Conservation (phyloP, 2,113 vertebrate genomes). For the Rutilus rutilus region DNA sequence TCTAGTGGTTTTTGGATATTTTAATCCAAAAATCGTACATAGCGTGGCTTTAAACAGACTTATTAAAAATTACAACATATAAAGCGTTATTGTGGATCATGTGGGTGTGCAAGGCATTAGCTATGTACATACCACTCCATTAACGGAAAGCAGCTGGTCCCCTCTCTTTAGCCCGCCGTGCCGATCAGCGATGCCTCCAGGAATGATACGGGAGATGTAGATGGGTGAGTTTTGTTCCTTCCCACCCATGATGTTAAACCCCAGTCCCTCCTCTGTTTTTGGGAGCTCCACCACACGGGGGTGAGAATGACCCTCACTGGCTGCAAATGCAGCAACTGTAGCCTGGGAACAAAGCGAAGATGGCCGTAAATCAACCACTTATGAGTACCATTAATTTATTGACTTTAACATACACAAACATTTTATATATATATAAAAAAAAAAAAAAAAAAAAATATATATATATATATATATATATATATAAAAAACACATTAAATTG, state of each 20-base stretch:
- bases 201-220: slow-evolving; percentile 97
- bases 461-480: too few relatives aligned
- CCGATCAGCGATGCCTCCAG: slow-evolving; percentile 93
- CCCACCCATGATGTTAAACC: slow-evolving; percentile 99
- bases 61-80: too few relatives aligned
- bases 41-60: too few relatives aligned
- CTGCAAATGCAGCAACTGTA: slow-evolving; percentile 96
- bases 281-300: slow-evolving; percentile 96
- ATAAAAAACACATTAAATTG: too few relatives aligned
- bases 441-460: too few relatives aligned
- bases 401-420: neutral
- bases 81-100: neutral
- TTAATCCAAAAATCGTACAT: too few relatives aligned
- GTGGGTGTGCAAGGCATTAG: neutral
- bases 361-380: neutral
- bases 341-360: slow-evolving; percentile 74
- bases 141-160: slow-evolving; percentile 97
- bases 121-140: slow-evolving; percentile 87
- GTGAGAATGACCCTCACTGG: slow-evolving; percentile 97
- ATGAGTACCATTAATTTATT: neutral
- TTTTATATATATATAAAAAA: too few relatives aligned
- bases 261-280: slow-evolving; percentile 97
- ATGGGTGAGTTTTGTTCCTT: slow-evolving; percentile 99
- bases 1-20: too few relatives aligned
- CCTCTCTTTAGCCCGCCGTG: slow-evolving; percentile 95